phyloP scores from a whole-genome alignment of 2,113 vertebrate genomes.

The Aegithalos caudatus region DNA sequence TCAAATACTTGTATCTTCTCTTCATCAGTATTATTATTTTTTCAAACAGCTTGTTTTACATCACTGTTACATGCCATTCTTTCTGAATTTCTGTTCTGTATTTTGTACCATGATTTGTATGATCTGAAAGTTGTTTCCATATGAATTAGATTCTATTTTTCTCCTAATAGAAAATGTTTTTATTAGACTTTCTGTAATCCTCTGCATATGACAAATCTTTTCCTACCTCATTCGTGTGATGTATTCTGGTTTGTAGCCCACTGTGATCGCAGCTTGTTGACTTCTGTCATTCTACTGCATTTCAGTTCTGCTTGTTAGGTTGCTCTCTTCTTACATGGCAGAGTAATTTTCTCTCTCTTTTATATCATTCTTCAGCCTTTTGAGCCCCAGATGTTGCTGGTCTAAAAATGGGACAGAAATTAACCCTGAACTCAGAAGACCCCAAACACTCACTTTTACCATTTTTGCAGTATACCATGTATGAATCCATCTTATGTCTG shows the following conservation, averaged over 20 bases:
- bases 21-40: background rate
- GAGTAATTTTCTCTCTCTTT: conserved; percentile 20
- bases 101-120: background rate
- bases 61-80: background rate
- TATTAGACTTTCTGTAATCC: background rate
- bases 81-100: background rate
- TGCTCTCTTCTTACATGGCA: background rate
- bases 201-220: background rate
- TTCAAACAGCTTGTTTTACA: background rate
- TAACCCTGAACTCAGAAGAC: conserved; percentile 4
- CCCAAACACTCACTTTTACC: background rate
- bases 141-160: background rate
- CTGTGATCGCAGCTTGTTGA: background rate
- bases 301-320: background rate
- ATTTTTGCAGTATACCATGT: background rate
- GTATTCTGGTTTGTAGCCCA: background rate
- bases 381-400: background rate
- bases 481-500: background rate
- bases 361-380: background rate
- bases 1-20: background rate
- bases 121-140: background rate
- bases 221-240: background rate
- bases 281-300: background rate
- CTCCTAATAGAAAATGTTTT: background rate
- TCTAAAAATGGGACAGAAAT: background rate